Base-by-base conservation (phyloP, 1,140 invertebrate species). In the Odontomachus brunneus region DNA sequence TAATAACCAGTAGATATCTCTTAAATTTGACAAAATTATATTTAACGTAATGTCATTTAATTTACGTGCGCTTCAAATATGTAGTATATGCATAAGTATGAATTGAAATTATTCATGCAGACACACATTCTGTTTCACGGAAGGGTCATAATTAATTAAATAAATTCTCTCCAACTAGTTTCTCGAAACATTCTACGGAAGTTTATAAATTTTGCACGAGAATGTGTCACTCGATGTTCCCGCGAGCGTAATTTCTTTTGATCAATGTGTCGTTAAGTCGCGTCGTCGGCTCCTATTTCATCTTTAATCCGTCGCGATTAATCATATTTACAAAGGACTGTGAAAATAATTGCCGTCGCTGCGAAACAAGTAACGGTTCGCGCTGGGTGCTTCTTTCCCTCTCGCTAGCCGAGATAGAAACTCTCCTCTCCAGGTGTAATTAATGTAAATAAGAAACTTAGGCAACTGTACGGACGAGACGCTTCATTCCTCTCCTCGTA, bases 381-480 rank as follows among this genome's bases (percentile, higher is more conserved):
- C 19, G 19, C 14, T 26, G n/a, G n/a, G n/a, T n/a, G n/a, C n/a
- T 11, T 44, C 38, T 44, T 7, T 44, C 53, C 2, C 11, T 60
- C 26, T 29, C 66, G 4, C 38, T 33, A 24, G 38, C 48, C 26
- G 53, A 38, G 62, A 57, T 24, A 59, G 82, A 44, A 88, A 78
- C 66, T 86, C 29, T 33, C 38, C 38, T 84, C 59, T 49, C 29
- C 3, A 4, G 57, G n/a, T 78, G 60, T 84, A 88, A 86, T 86
- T 88, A 88, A 88, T 82, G 76, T 60, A 86, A 88, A 88, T 84
- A 84, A 74, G 63, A 83, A 88, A 82, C 82, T 73, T 53, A 38
- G 48, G 17, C 55, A 51, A 72, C 57, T 65, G 38, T 44, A 38
- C 57, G 29, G 19, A 60, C 15, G 62, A 48, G 62, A 59, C 44